Evolutionary conservation across 2,113 vertebrate species (phyloP).

Genomic region (Phycodurus eques): DNA sequence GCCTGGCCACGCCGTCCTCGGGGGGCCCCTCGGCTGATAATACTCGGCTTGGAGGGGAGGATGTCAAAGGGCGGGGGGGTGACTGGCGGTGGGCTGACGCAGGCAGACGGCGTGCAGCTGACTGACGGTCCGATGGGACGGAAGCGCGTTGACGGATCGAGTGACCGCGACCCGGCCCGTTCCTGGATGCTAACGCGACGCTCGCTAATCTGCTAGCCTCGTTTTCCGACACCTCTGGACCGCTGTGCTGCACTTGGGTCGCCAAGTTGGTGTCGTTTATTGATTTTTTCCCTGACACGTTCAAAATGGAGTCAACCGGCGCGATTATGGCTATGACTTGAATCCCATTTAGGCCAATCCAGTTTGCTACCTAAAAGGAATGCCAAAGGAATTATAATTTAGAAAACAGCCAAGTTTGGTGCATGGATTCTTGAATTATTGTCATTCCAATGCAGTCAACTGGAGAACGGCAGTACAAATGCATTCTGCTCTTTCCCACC

Average conservation of each 20-base stretch:
- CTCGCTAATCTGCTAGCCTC: constrained; percentile 45
- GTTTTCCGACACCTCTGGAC: constrained; percentile 37
- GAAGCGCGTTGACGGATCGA: constrained; percentile 25
- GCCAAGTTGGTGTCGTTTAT: background rate
- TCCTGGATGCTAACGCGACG: constrained; percentile 45
- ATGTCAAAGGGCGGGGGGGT: constrained; percentile 57
- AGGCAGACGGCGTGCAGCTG: constrained; percentile 51
- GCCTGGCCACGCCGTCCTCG: constrained; percentile 13
- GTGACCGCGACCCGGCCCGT: constrained; percentile 4
- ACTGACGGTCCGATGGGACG: constrained; percentile 55
- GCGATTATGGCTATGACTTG: constrained; percentile 7
- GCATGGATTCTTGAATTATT: background rate
- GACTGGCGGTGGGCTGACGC: constrained; percentile 65
- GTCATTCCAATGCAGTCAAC: too few species aligned
- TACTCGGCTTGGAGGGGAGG: constrained; percentile 40
- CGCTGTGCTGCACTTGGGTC: background rate
- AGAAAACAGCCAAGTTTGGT: background rate
- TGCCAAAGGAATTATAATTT: background rate
- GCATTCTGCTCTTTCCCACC: too few species aligned
- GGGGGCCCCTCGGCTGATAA: constrained; percentile 37
- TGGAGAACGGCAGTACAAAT: too few species aligned
- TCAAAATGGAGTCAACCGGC: constrained; percentile 21
- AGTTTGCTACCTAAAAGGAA: too few species aligned
- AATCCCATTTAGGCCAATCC: too few species aligned
- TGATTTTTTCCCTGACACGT: constrained; percentile 9